Conservation (phyloP, 2,113 vertebrate species). For the Sphaerodactylus townsendi region DNA sequence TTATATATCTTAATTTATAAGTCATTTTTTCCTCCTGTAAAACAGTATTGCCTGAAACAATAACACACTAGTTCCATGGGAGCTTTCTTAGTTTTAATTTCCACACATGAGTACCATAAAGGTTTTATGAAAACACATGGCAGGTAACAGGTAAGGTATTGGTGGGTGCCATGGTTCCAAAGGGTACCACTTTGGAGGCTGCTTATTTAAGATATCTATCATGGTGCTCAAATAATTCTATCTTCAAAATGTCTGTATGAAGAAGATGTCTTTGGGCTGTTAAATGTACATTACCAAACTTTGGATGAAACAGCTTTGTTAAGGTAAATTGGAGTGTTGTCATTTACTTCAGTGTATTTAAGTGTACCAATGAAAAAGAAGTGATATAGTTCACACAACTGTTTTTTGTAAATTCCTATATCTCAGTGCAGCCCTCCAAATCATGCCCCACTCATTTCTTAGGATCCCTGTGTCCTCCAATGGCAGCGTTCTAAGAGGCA, state of each 20-base stretch:
- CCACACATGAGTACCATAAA: not conserved
- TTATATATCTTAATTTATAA: not conserved
- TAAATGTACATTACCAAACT: not conserved
- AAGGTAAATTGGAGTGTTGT: not conserved
- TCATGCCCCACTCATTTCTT: too few relatives aligned
- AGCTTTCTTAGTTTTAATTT: not conserved
- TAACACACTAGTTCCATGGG: not conserved
- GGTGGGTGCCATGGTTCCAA: too few relatives aligned
- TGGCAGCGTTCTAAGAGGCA: too few relatives aligned
- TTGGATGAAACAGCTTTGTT: not conserved
- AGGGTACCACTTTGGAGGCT: too few relatives aligned
- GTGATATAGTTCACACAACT: not conserved
- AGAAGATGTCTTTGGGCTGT: not conserved
- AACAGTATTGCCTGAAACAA: not conserved
- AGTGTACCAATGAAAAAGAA: not conserved
- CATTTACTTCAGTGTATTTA: not conserved
- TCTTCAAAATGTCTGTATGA: not conserved
- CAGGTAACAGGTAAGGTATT: too few relatives aligned
- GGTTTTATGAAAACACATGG: too few relatives aligned
- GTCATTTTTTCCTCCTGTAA: conserved; percentile 10
- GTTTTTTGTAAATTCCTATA: too few relatives aligned
- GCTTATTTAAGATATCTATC: not conserved
- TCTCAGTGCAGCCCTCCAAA: too few relatives aligned
- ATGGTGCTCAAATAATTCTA: not conserved
- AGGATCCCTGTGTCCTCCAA: too few relatives aligned